Evolutionary conservation across 53 echinoderm and acorn worm genomes (phyloP), one percentile per base, ranked within the genome.

Genomic region (Echinometra lucunter): DNA sequence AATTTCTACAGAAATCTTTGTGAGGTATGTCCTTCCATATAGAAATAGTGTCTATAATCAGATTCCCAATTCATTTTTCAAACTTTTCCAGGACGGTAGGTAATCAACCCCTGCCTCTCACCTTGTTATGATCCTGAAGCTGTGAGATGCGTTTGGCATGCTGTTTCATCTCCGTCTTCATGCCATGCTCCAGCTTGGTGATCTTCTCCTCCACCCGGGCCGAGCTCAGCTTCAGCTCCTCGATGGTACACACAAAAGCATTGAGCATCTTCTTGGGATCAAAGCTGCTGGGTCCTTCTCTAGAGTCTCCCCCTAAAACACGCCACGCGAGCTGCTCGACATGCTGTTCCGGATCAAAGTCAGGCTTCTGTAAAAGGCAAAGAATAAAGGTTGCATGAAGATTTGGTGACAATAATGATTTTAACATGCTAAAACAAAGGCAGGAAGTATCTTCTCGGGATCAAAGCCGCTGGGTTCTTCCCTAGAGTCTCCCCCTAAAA

Each of bases 261-360:
- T 92, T 88, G 63, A 98, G 96, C 96, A 99, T 96, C 95, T 95
- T 96, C 92, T 95, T 96, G 45, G 99, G 97, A 78, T 99, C 98
- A 94, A 99, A 98, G 92, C 96, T 95, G 49, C 95, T 96, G 9
- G 97, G 96, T 25, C 99, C 98, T 45, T 98, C 96, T 66, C 95
- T 96, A 44, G 96, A 95, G 80, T 98, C 96, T 6, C 98, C 99
- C 10, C 99, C 99, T 18, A 97, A 94, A 42, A 97, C 98, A 5
- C 97, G 96, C 99, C 99, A 99, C 35, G 98, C 99, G 25, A 99
- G 96, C 95, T 98, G 98, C 95, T 99, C 99, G 3, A 99, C 98
- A 94, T 97, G 97, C 89, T 99, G 98, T 90, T 97, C 96, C 17
- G 99, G 96, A 89, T 98, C 98, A 96, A 99, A 99, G 94, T 95